Conservation (phyloP, 2,888 invertebrate species). For the Rhagophthalmus giganteus region DNA sequence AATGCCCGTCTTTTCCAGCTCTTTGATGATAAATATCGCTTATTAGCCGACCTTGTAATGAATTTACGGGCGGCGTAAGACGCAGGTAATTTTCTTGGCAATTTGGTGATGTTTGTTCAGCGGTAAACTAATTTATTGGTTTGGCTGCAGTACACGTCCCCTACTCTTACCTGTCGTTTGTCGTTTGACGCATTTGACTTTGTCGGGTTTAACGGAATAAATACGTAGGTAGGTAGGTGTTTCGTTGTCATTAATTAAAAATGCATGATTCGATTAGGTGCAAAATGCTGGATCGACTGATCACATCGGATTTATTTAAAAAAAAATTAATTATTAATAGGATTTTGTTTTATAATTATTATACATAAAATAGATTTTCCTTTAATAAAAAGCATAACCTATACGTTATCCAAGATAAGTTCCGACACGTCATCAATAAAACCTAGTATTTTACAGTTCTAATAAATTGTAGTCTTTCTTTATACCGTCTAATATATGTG, state of each 20-base stretch:
- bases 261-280: constrained; percentile 38
- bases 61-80: constrained; percentile 46
- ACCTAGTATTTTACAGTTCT: too few relatives aligned
- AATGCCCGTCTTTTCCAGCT: too few relatives aligned
- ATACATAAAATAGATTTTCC: too few relatives aligned
- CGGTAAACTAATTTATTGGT: constrained; percentile 47
- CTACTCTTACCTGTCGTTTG: constrained; percentile 38
- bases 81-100: constrained; percentile 54
- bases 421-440: too few relatives aligned
- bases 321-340: too few relatives aligned
- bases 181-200: constrained; percentile 34
- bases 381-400: too few relatives aligned
- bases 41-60: constrained; percentile 51
- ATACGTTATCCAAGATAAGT: too few relatives aligned
- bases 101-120: constrained; percentile 53
- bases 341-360: too few relatives aligned
- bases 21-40: constrained; percentile 43
- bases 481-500: too few relatives aligned
- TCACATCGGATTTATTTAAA: too few relatives aligned
- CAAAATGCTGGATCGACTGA: too few relatives aligned
- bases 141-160: constrained; percentile 36
- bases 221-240: constrained; percentile 38
- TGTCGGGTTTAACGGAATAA: constrained; percentile 29
- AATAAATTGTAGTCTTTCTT: too few relatives aligned
- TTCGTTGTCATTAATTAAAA: constrained; percentile 35